phyloP scores from a whole-genome alignment of 1,140 invertebrate species.

The Mactra quadrangularis region DNA sequence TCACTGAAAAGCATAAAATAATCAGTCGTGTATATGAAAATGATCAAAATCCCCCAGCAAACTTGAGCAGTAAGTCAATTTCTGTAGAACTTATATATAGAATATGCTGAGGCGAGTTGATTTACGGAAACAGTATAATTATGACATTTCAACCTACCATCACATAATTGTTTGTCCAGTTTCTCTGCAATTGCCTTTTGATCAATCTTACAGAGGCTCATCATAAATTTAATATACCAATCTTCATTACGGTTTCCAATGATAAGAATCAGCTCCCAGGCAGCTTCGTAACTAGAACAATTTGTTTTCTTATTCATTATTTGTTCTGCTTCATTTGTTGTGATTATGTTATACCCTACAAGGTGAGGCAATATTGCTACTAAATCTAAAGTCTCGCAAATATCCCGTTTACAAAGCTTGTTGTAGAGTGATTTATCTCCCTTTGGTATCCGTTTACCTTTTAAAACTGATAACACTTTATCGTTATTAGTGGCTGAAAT shows the following conservation, averaged over 20 bases:
- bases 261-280: neutral
- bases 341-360: neutral
- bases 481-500: conserved; percentile 2
- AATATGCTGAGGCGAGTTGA: no score
- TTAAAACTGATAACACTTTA: neutral
- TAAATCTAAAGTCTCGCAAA: neutral
- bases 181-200: neutral
- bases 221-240: conserved; percentile 9
- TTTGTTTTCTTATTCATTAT: neutral
- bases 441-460: neutral
- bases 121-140: no score
- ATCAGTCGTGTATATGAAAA: no score
- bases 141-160: conserved; percentile 9
- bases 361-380: neutral
- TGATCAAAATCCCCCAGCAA: no score
- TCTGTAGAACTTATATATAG: no score
- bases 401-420: neutral
- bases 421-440: neutral
- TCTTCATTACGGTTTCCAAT: neutral
- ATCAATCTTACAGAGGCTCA: neutral
- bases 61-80: no score
- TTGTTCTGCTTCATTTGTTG: neutral
- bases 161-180: neutral
- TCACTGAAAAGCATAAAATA: no score
- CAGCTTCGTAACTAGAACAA: neutral